Percentiles rank a stretch among this genome's conserved stretches.
Conservation (phyloP, 2,113 vertebrate species). For the Numida meleagris region DNA sequence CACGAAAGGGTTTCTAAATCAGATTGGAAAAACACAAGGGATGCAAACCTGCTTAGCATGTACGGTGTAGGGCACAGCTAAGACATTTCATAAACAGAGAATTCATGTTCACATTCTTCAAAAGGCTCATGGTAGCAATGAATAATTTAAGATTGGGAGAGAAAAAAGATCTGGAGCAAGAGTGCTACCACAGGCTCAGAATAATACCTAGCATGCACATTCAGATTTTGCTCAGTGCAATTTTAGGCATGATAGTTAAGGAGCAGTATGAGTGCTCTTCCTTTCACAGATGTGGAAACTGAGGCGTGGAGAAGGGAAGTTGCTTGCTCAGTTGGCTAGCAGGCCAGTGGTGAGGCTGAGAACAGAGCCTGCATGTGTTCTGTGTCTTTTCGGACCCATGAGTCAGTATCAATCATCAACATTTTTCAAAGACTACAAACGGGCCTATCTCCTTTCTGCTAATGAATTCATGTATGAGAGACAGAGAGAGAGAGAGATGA, state of each 20-base stretch:
- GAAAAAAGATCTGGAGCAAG: not conserved
- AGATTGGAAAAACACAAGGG: not conserved
- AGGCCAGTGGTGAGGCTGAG: not conserved
- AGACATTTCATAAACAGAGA: not conserved
- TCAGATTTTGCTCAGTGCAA: not conserved
- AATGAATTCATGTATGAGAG: not conserved
- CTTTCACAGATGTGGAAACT: not conserved
- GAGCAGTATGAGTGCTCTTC: not conserved
- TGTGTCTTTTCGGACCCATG: not conserved
- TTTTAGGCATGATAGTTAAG: not conserved
- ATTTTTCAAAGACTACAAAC: not conserved
- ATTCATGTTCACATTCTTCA: not conserved
- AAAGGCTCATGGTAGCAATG: not conserved
- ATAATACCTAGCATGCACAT: not conserved
- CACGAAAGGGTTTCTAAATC: not conserved
- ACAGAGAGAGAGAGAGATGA: not conserved
- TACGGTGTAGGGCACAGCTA: not conserved
- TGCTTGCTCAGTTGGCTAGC: not conserved
- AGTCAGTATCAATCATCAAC: not conserved
- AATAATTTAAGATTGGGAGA: not conserved
- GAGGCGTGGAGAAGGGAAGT: not conserved
- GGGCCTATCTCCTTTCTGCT: not conserved
- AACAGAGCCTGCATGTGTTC: not conserved
- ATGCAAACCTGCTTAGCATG: not conserved
- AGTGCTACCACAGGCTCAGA: not conserved